Conservation (phyloP, 2,113 vertebrate genomes). For the Elephantulus edwardii region DNA sequence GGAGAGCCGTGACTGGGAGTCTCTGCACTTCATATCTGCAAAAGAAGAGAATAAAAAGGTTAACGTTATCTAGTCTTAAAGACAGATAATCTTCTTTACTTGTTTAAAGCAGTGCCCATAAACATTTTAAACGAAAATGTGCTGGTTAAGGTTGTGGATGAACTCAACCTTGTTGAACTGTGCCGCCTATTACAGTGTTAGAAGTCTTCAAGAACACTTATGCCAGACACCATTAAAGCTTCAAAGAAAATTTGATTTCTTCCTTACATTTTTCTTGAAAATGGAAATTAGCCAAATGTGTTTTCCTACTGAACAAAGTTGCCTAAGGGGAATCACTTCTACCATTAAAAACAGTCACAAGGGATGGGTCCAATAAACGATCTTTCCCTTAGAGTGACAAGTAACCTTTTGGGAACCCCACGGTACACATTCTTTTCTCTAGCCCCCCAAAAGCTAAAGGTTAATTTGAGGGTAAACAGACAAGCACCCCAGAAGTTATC, state of each 20-base stretch:
- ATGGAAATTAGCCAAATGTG: neutral
- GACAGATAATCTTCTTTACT: neutral
- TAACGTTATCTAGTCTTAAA: conserved; percentile 45
- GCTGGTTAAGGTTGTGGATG: neutral
- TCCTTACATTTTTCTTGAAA: neutral
- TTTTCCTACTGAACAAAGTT: neutral
- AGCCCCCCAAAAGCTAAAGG: neutral
- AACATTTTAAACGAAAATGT: neutral
- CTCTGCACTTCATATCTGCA: conserved; percentile 76
- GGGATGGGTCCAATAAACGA: neutral
- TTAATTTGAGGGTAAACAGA: neutral
- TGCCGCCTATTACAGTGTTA: neutral
- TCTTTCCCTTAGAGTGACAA: neutral
- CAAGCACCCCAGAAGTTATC: neutral
- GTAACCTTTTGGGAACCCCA: neutral
- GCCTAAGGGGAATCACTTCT: neutral
- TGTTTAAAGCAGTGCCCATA: conserved; percentile 26
- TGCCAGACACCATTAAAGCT: neutral
- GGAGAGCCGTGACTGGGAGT: conserved; percentile 50
- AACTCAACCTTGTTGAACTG: conserved; percentile 32
- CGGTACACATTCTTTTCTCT: conserved; percentile 12
- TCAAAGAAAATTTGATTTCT: neutral
- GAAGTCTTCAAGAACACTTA: neutral
- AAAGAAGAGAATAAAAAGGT: conserved; percentile 74
- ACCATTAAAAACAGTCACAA: neutral